phyloP scores from a whole-genome alignment of 1,140 invertebrate genomes.

The Anastrepha ludens region DNA sequence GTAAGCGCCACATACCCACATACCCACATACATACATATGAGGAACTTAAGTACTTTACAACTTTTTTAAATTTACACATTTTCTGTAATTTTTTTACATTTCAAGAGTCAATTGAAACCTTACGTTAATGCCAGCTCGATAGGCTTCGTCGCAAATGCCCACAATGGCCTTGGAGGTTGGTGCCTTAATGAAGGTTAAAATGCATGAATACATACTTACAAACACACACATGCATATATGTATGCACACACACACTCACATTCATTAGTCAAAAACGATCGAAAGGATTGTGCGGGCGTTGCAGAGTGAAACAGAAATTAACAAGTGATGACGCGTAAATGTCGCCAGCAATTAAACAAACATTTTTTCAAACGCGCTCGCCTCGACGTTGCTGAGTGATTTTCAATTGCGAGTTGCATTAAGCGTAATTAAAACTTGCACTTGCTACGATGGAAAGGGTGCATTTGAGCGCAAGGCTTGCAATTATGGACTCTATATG shows the following conservation, averaged over 20 bases:
- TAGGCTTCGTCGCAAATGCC: not conserved
- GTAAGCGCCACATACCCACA: not conserved
- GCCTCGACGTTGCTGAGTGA: not conserved
- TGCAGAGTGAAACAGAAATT: not conserved
- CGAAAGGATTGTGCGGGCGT: not conserved
- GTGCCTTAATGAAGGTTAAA: not conserved
- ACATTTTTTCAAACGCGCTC: not conserved
- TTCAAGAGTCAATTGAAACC: not conserved
- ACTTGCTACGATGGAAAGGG: too few relatives aligned
- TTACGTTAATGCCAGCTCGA: not conserved
- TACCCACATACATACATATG: not conserved
- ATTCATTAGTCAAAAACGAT: not conserved
- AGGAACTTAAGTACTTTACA: not conserved
- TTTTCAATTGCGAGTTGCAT: not conserved
- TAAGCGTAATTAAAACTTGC: too few relatives aligned
- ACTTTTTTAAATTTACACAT: not conserved
- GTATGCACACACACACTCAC: not conserved
- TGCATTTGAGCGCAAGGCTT: not conserved
- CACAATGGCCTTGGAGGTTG: not conserved
- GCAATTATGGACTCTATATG: too few relatives aligned
- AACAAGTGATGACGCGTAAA: constrained; percentile 12
- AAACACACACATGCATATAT: not conserved
- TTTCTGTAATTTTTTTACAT: constrained; percentile 3
- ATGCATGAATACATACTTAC: not conserved
- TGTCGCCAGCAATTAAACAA: not conserved